A percentile compares a stretch with the other conserved stretches of the same genome.
These are phyloP conservation scores for Drosophila tanythrix DNA, from an alignment of 2,888 invertebrate genomes.

Conservation along the genomic window DNA sequence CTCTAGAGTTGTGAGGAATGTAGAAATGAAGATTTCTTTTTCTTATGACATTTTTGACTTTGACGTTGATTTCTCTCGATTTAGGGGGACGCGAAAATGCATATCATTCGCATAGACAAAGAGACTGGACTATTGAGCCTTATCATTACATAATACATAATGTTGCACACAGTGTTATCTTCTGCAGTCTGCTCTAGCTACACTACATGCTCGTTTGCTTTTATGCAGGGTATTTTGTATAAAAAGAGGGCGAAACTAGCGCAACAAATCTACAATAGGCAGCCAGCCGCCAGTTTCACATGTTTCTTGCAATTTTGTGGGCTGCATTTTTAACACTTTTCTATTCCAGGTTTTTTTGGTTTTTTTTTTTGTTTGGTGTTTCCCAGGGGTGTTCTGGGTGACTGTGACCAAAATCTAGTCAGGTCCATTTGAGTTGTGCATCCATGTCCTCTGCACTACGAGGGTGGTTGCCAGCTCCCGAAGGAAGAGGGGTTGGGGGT, in stretches of 20 bases:
- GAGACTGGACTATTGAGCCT: background rate
- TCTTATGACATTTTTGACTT: background rate
- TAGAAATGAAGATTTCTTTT: background rate
- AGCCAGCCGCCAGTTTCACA: slow-evolving; percentile 5
- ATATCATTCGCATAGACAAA: background rate
- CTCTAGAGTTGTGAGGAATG: background rate
- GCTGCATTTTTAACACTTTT: slow-evolving; percentile 73
- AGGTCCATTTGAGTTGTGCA: background rate
- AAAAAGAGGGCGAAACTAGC: slow-evolving; percentile 20
- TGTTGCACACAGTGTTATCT: background rate
- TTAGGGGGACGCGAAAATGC: background rate
- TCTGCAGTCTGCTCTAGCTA: background rate
- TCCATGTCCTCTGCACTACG: background rate
- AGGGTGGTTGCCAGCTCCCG: slow-evolving; percentile 5
- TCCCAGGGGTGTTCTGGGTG: slow-evolving; percentile 61
- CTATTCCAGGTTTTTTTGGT: slow-evolving; percentile 1
- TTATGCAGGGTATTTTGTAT: background rate
- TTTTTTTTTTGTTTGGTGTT: slow-evolving; percentile 16
- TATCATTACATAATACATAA: background rate
- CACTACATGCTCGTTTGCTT: background rate
- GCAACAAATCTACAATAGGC: slow-evolving; percentile 53
- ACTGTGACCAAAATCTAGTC: slow-evolving; percentile 5
- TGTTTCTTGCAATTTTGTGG: slow-evolving; percentile 31
- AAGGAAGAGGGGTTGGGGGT: background rate
- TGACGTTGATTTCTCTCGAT: background rate